phyloP scores from a whole-genome alignment of 1,140 invertebrate genomes.

The Hycleus phaleratus region DNA sequence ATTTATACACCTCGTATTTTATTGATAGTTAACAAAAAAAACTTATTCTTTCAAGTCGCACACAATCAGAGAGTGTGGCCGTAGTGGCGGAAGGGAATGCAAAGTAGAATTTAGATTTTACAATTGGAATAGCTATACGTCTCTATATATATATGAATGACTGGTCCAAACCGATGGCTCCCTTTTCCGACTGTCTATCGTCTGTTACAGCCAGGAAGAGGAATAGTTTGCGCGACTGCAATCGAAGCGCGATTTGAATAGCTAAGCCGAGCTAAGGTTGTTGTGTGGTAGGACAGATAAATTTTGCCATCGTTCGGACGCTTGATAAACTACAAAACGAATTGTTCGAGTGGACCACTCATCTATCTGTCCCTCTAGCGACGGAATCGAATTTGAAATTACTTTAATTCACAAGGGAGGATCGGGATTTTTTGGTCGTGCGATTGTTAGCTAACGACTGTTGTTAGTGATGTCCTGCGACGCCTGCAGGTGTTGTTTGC shows the following conservation, averaged over 20 bases:
- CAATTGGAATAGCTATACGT: constrained; percentile 39
- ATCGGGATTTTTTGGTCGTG: constrained; percentile 35
- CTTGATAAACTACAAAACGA: constrained; percentile 31
- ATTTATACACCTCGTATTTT: too few species aligned
- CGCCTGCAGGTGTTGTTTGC: too few species aligned
- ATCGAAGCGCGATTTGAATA: constrained; percentile 42
- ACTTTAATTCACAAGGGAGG: constrained; percentile 41
- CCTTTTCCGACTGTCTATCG: constrained; percentile 20
- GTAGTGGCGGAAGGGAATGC: constrained; percentile 27
- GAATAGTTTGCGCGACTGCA: constrained; percentile 32
- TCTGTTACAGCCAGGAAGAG: constrained; percentile 18
- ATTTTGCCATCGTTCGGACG: constrained; percentile 27
- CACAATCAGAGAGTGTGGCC: not conserved
- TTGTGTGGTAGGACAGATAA: constrained; percentile 34
- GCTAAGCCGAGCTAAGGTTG: constrained; percentile 39
- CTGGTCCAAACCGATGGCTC: constrained; percentile 27
- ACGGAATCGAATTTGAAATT: constrained; percentile 42
- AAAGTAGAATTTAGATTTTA: constrained; percentile 40
- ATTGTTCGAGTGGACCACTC: constrained; percentile 38
- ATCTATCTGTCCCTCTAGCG: constrained; percentile 41
- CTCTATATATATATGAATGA: constrained; percentile 36
- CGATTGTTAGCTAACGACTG: constrained; percentile 37
- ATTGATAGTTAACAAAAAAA: not conserved
- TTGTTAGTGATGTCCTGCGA: constrained; percentile 26
- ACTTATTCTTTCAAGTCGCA: not conserved